Base-by-base conservation (phyloP, 2,888 invertebrate genomes). In the Agrenia bidenticulata region DNA sequence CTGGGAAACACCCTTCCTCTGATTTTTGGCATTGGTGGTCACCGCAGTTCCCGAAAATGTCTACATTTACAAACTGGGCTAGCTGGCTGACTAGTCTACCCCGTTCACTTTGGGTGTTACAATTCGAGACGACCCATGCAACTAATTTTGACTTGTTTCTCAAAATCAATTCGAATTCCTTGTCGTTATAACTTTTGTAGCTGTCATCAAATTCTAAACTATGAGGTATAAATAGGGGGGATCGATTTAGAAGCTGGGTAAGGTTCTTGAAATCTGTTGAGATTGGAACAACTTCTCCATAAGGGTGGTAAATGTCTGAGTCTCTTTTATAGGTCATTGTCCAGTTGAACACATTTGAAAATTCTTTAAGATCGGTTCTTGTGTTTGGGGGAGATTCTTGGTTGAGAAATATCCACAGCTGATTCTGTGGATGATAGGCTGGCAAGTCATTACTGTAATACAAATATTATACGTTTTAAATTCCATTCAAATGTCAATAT, bases 31-130 rank as follows among this genome's bases (percentile, higher is more conserved):
- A 67, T 39, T 39, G 11, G 17, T 49, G 45, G 11, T 60, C 23
- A 2, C 71, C 71, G 63, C 71, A 71, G 55, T 61, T 42, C 1
- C 71, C 71, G 41, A 64, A 71, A 11, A 66, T 32, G n/a, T 69
- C 68, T 0, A 71, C 42, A 1, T 39, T n/a, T 1, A 71, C 32
- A 26, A 61, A 64, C n/a, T 63, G 45, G 21, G 60, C 41, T 1
- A 71, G 53, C 24, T 66, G 41, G 1, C 45, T 7, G 0, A 66
- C 69, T 13, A 64, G 63, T 32, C 49, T 21, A 50, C 69, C 71
- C n/a, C 71, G 27, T 45, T 64, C 61, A 15, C 66, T 63, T 11
- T 49, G 26, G 1, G 64, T 49, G 2, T 61, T 23, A 41, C 71
- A 71, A 39, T 54, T 54, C 0, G 68, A 69, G 1, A 64, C 69